Conservation (phyloP, 2,797 vertebrate species). For the Melanotaenia pygmaea region DNA sequence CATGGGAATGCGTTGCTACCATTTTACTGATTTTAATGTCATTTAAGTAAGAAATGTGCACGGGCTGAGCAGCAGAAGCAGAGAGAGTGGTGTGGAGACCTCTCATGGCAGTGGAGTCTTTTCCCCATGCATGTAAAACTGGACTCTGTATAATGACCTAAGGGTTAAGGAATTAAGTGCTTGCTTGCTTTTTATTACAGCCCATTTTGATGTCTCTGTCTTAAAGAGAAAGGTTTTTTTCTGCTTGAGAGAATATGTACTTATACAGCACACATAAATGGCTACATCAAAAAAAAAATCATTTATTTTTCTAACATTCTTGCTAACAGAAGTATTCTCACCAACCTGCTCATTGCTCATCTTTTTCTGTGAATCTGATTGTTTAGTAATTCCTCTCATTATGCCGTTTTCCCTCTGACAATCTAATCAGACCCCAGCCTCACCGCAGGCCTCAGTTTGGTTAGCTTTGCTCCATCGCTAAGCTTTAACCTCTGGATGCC, state of each 20-base stretch:
- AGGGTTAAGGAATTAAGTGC: slow-evolving; percentile 60
- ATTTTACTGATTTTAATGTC: slow-evolving; percentile 52
- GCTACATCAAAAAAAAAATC: neutral
- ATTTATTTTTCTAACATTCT: slow-evolving; percentile 35
- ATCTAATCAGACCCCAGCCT: slow-evolving; percentile 59
- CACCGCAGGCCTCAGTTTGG: slow-evolving; percentile 68
- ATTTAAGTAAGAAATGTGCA: slow-evolving; percentile 52
- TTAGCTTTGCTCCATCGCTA: slow-evolving; percentile 65
- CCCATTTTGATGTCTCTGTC: slow-evolving; percentile 55
- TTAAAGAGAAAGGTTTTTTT: slow-evolving; percentile 27
- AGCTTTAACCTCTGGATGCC: slow-evolving; percentile 75
- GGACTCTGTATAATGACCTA: slow-evolving; percentile 64
- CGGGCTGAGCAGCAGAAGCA: slow-evolving; percentile 38
- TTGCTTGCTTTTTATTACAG: slow-evolving; percentile 53
- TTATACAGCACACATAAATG: slow-evolving; percentile 27
- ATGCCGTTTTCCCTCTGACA: slow-evolving; percentile 54
- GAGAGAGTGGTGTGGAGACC: slow-evolving; percentile 51
- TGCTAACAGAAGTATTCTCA: slow-evolving; percentile 17
- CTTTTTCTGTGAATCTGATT: slow-evolving; percentile 50
- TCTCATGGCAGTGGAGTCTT: slow-evolving; percentile 49
- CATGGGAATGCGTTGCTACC: slow-evolving; percentile 41
- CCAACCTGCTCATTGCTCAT: slow-evolving; percentile 31
- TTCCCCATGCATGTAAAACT: slow-evolving; percentile 56
- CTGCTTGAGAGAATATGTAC: neutral
- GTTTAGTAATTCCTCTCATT: slow-evolving; percentile 75